Conservation (phyloP, 2,113 vertebrate genomes). For the Harpagus bidentatus region DNA sequence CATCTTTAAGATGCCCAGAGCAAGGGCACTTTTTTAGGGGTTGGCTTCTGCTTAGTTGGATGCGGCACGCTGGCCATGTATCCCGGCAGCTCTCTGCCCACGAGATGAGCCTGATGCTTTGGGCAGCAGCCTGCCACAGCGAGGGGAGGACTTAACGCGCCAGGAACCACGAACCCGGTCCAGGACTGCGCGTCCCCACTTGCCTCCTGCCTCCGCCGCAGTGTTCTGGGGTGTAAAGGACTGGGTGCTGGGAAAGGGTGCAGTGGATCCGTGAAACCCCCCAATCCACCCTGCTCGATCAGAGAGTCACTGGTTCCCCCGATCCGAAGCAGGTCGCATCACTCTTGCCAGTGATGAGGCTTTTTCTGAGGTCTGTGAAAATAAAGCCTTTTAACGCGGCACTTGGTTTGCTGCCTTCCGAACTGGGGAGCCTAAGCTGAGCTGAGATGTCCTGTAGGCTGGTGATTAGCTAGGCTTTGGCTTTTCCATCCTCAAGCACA, state of each 20-base stretch:
- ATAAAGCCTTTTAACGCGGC: not conserved
- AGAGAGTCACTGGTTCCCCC: rapidly evolving
- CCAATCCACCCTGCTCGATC: not conserved
- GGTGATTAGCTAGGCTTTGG: not conserved
- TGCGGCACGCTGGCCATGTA: not conserved
- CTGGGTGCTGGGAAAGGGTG: not conserved
- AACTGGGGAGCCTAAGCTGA: not conserved
- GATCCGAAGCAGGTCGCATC: rapidly evolving
- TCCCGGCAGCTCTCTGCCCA: too few relatives aligned
- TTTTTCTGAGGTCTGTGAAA: not conserved
- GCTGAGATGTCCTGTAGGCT: not conserved
- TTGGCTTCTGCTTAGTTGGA: not conserved
- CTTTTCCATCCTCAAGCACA: slow-evolving; percentile 11
- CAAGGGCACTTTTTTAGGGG: too few relatives aligned
- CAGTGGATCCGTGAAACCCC: not conserved
- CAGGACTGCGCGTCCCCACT: not conserved
- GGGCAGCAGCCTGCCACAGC: not conserved
- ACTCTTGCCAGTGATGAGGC: not conserved
- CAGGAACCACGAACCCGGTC: too few relatives aligned
- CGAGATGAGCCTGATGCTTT: not conserved
- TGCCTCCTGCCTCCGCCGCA: not conserved
- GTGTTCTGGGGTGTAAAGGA: not conserved
- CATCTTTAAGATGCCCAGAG: too few relatives aligned
- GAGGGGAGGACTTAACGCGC: too few relatives aligned
- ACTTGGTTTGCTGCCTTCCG: not conserved